Conservation (phyloP, 2,797 vertebrate species). For the Sebastes baramenuke region DNA sequence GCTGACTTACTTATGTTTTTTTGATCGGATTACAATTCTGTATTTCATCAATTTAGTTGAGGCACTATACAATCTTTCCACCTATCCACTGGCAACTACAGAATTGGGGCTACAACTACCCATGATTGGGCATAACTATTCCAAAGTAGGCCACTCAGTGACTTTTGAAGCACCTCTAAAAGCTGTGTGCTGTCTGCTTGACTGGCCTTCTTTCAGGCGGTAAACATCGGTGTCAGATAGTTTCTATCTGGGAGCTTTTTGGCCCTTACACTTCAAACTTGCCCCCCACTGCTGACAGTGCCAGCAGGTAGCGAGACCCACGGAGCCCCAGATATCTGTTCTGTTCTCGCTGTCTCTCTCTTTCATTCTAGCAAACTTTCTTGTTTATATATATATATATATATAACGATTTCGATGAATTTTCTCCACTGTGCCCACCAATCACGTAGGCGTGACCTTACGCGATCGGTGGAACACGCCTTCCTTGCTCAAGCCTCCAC, state of each 20-base stretch:
- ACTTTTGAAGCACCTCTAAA: conserved; percentile 56
- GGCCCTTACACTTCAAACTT: conserved; percentile 41
- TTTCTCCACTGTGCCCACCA: neutral
- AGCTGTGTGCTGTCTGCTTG: conserved; percentile 8
- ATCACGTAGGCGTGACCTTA: neutral
- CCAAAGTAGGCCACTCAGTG: conserved; percentile 13
- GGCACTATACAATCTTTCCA: neutral
- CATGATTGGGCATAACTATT: neutral
- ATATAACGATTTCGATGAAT: neutral
- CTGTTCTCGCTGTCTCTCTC: conserved; percentile 7
- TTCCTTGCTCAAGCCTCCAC: neutral
- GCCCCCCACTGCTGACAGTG: conserved; percentile 48
- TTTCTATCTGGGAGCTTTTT: conserved; percentile 42
- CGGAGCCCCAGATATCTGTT: conserved; percentile 52
- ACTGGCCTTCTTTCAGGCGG: conserved; percentile 23
- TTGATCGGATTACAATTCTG: neutral
- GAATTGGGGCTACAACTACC: neutral
- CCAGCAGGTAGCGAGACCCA: conserved; percentile 55
- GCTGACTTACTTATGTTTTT: neutral
- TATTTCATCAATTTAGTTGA: neutral
- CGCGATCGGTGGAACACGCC: neutral
- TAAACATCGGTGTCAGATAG: conserved; percentile 43
- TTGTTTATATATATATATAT: neutral
- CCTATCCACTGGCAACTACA: neutral
- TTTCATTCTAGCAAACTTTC: conserved; percentile 14